Percentiles rank a stretch among this genome's conserved stretches.
phyloP scores from a whole-genome alignment of 1,140 invertebrate genomes.

The Popillia japonica region DNA sequence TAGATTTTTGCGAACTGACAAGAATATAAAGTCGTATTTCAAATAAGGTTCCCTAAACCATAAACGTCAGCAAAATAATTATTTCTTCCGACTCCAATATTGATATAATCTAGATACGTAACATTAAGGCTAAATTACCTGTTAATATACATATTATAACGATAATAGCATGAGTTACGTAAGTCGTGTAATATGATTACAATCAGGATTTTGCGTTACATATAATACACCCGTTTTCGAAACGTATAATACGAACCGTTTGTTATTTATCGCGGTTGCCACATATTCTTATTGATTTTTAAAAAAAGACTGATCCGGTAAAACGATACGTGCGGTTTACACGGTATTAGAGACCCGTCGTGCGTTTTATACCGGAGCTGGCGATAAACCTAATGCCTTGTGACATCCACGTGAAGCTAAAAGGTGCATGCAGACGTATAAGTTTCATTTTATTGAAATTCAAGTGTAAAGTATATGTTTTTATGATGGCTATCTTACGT shows the following conservation, averaged over 20 bases:
- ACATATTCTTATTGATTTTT: conserved; percentile 19
- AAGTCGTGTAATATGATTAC: conserved; percentile 21
- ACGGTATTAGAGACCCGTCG: neutral
- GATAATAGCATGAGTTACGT: conserved; percentile 2
- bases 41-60: neutral
- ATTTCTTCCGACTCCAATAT: too few relatives aligned
- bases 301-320: neutral
- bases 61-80: too few relatives aligned
- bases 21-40: neutral
- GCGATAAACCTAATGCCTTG: conserved; percentile 1
- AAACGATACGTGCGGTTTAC: conserved; percentile 10
- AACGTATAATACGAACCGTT: neutral
- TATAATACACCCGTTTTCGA: neutral
- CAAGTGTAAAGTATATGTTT: neutral
- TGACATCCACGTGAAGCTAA: neutral
- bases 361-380: neutral
- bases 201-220: conserved; percentile 6
- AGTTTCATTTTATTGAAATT: neutral
- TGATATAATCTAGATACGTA: neutral
- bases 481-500: too few relatives aligned
- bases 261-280: conserved; percentile 19
- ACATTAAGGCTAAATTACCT: neutral
- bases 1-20: neutral
- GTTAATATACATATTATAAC: neutral
- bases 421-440: neutral